Conservation (phyloP, 2,113 vertebrate species). For the Saimiri boliviensis region DNA sequence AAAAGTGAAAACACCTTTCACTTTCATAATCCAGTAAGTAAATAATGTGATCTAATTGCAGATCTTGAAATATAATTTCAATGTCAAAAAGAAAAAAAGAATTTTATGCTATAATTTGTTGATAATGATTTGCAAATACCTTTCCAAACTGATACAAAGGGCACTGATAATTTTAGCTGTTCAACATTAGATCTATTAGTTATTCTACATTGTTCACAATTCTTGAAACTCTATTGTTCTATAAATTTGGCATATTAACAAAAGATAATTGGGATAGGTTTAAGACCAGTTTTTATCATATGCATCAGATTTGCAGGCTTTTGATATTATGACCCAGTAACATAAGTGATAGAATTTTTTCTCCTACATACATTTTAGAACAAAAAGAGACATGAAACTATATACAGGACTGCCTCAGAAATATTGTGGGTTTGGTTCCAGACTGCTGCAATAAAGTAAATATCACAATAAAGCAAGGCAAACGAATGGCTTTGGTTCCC, state of each 20-base stretch:
- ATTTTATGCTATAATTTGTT: slow-evolving; percentile 56
- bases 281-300: slow-evolving; percentile 44
- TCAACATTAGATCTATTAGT: slow-evolving; percentile 21
- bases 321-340: not conserved
- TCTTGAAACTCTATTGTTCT: slow-evolving; percentile 51
- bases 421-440: not conserved
- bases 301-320: not conserved
- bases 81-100: slow-evolving; percentile 61
- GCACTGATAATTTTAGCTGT: slow-evolving; percentile 37
- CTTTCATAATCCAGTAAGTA: slow-evolving; percentile 34
- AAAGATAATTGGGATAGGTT: slow-evolving; percentile 47
- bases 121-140: slow-evolving; percentile 45
- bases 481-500: not conserved
- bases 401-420: not conserved
- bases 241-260: slow-evolving; percentile 50
- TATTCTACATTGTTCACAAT: slow-evolving; percentile 56
- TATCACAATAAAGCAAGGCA: not conserved
- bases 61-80: slow-evolving; percentile 54
- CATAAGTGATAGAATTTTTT: not conserved
- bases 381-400: not conserved
- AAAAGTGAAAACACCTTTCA: slow-evolving; percentile 46
- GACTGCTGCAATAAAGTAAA: not conserved
- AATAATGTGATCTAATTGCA: slow-evolving; percentile 31
- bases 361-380: not conserved
- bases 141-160: slow-evolving; percentile 59